Evolutionary conservation across 1,140 invertebrate species (phyloP).

Genomic region (Gryon sp.): DNA sequence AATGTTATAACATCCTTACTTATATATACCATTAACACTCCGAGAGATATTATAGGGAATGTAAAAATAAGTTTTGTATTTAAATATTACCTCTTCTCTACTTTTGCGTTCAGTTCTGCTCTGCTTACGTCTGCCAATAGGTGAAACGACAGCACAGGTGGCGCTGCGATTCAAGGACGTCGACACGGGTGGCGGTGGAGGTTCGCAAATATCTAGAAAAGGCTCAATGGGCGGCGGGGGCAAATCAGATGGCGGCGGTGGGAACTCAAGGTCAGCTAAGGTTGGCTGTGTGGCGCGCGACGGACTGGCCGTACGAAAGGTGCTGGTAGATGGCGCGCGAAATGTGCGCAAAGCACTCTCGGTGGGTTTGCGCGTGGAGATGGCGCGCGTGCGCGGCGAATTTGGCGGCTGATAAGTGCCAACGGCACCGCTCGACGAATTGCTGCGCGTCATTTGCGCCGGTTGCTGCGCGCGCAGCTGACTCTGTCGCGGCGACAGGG

Average conservation of each 20-base stretch:
- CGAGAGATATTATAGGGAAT: too few relatives aligned
- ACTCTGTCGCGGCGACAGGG: constrained; percentile 81
- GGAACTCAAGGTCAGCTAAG: constrained; percentile 90
- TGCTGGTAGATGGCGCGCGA: constrained; percentile 79
- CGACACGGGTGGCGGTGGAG: constrained; percentile 75
- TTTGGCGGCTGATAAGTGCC: constrained; percentile 82
- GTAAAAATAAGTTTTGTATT: background rate
- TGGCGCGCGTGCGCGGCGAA: constrained; percentile 80
- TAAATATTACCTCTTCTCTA: constrained; percentile 67
- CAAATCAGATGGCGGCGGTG: constrained; percentile 89
- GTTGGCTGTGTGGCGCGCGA: constrained; percentile 82
- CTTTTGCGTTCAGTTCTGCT: constrained; percentile 70
- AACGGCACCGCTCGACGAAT: constrained; percentile 89
- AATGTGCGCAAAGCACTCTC: constrained; percentile 79
- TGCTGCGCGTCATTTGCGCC: constrained; percentile 90
- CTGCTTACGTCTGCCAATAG: constrained; percentile 76
- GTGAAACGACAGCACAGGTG: constrained; percentile 66
- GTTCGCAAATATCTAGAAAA: constrained; percentile 74
- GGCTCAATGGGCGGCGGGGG: constrained; percentile 86
- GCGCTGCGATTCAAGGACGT: constrained; percentile 39
- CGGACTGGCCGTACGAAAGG: constrained; percentile 81
- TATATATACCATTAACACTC: too few relatives aligned
- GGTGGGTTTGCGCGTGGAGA: constrained; percentile 74
- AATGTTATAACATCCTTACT: too few relatives aligned
- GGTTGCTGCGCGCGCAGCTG: constrained; percentile 82